Evolutionary conservation across 2,113 vertebrate genomes (phyloP), one percentile per base, ranked within the genome.

Genomic region (Cebidichthys violaceus): DNA sequence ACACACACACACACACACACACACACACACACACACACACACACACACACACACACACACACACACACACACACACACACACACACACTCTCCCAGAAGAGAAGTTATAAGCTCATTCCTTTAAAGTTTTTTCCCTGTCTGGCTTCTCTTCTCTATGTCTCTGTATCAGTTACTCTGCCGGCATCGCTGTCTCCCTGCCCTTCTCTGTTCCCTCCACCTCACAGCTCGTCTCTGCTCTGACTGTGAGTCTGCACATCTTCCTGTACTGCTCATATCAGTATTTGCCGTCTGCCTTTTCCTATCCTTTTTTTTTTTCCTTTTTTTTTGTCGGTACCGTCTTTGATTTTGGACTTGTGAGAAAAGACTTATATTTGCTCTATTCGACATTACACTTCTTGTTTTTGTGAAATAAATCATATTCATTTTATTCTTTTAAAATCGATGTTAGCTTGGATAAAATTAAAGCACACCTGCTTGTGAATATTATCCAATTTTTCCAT

Each of bases 61-160:
- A n/a, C n/a, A n/a, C n/a, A n/a, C n/a, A n/a, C n/a, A n/a, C n/a
- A n/a, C n/a, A n/a, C n/a, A n/a, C n/a, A n/a, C n/a, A n/a, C n/a
- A n/a, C n/a, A n/a, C n/a, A n/a, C n/a, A n/a, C n/a, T n/a, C 62
- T 17, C 39, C 11, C 17, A 37, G 17, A 8, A 73, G 70, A 80
- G 7, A 55, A 45, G 37, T 71, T 82, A 31, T 71, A 47, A 76
- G 43, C 47, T 27, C 2, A 61, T 54, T 77, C 14, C 59, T 81
- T 83, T 70, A 43, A 72, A 75, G 52, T 64, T 47, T 37, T 61
- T 66, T 45, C 74, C 84, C 45, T 68, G 57, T 80, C 68, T 74
- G 71, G 41, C 24, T 73, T 79, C 54, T 43, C 15, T 27, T 35
- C 24, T 75, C 27, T 20, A 4, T 43, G 66, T 68, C 18, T 72